phyloP scores from a whole-genome alignment of 2,113 vertebrate species.

The Tragelaphus imberbis region DNA sequence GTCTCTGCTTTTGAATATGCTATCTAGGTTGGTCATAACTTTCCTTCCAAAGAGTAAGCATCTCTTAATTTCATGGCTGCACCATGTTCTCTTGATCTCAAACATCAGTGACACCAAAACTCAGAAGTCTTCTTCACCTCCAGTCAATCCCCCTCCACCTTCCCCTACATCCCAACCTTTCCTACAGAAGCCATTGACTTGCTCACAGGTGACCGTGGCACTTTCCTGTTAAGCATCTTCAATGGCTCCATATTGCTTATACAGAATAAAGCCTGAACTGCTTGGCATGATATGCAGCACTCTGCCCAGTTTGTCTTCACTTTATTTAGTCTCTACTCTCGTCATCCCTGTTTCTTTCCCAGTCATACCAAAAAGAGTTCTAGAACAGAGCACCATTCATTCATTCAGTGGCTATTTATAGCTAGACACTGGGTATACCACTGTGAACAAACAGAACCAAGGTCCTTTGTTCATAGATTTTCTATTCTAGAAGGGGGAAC shows the following conservation, averaged over 20 bases:
- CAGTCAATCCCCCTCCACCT: not conserved
- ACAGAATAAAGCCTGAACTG: not conserved
- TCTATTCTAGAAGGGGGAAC: not conserved
- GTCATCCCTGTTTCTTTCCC: not conserved
- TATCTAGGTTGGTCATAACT: too few species aligned
- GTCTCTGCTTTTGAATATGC: too few species aligned
- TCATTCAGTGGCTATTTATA: not conserved
- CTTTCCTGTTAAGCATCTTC: not conserved
- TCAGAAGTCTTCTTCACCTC: not conserved
- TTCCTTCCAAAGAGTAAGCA: too few species aligned
- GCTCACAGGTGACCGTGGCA: not conserved
- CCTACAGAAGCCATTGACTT: not conserved
- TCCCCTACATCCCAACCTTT: not conserved
- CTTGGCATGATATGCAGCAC: not conserved
- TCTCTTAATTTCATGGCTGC: too few species aligned
- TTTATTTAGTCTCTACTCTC: not conserved
- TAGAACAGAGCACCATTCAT: not conserved
- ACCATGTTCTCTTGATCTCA: not conserved
- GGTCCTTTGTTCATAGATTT: not conserved
- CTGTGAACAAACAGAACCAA: not conserved
- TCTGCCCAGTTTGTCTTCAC: not conserved
- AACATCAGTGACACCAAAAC: not conserved
- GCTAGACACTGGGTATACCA: not conserved
- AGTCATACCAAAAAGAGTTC: not conserved
- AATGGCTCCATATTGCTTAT: not conserved